A percentile compares a stretch with the other conserved stretches of the same genome.
These are phyloP conservation scores for Tinea pellionella DNA, from an alignment of 2,888 invertebrate species.

Conservation along the genomic window DNA sequence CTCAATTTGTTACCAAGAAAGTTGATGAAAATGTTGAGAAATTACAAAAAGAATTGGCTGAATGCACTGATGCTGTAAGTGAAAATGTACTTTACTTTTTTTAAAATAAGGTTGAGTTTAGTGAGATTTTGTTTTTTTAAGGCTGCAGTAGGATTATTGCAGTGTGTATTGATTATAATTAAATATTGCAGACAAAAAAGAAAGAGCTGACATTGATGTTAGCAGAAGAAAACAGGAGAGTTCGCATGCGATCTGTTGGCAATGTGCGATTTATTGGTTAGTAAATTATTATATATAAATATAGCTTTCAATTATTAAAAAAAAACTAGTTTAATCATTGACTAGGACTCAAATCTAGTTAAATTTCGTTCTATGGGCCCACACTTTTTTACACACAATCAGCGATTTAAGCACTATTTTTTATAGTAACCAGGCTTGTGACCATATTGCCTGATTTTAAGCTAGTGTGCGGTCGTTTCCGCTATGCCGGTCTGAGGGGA, in stretches of 20 bases:
- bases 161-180: neutral
- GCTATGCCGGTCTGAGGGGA: too few relatives aligned
- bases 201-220: conserved; percentile 77
- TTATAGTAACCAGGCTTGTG: too few relatives aligned
- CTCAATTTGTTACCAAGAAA: conserved; percentile 88
- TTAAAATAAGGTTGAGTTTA: too few relatives aligned
- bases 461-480: too few relatives aligned
- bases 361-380: too few relatives aligned
- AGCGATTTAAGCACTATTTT: too few relatives aligned
- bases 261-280: conserved; percentile 82
- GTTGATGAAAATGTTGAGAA: conserved; percentile 71
- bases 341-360: too few relatives aligned
- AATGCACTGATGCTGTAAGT: conserved; percentile 56
- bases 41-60: conserved; percentile 59
- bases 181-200: conserved; percentile 69
- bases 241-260: conserved; percentile 87
- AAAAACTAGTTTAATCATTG: neutral
- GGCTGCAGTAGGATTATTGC: too few relatives aligned
- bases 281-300: conserved; percentile 19
- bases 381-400: too few relatives aligned
- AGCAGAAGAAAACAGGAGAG: conserved; percentile 81
- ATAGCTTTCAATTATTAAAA: neutral
- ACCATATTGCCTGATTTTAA: too few relatives aligned
- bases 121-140: too few relatives aligned
- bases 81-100: neutral